A percentile compares a stretch with the other conserved stretches of the same genome.
Conservation (phyloP, 2,888 invertebrate genomes). For the Coecobrya sp. region DNA sequence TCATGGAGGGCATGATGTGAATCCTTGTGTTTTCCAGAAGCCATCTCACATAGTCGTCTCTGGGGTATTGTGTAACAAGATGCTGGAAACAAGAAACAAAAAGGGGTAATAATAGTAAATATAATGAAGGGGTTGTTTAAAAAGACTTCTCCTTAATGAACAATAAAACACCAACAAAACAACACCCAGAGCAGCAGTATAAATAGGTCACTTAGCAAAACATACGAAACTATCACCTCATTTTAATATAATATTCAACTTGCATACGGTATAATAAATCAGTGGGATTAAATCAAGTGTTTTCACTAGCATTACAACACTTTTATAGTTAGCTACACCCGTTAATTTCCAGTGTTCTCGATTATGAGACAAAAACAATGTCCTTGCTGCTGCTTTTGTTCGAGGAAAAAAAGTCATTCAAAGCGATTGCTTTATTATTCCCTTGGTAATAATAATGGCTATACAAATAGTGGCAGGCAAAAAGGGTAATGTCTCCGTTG, state of each 20-base stretch:
- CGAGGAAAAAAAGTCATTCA: neutral
- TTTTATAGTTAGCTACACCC: neutral
- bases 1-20: constrained; percentile 99
- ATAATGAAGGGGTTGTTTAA: neutral
- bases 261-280: neutral
- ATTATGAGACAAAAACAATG: neutral
- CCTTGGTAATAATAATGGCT: neutral
- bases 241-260: constrained; percentile 1
- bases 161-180: neutral
- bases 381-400: neutral
- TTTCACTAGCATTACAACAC: neutral
- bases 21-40: constrained; percentile 97
- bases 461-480: neutral
- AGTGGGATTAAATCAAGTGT: neutral
- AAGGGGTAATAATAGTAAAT: neutral
- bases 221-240: neutral
- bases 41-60: constrained; percentile 94
- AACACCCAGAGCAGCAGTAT: neutral
- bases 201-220: neutral
- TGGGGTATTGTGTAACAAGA: constrained; percentile 94
- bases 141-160: neutral
- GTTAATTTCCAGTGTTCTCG: neutral
- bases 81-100: constrained; percentile 89
- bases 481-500: neutral
- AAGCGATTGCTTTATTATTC: neutral